These are phyloP conservation scores for Parelbella ahira DNA, from an alignment of 2,888 invertebrate species.

Conservation along the genomic window DNA sequence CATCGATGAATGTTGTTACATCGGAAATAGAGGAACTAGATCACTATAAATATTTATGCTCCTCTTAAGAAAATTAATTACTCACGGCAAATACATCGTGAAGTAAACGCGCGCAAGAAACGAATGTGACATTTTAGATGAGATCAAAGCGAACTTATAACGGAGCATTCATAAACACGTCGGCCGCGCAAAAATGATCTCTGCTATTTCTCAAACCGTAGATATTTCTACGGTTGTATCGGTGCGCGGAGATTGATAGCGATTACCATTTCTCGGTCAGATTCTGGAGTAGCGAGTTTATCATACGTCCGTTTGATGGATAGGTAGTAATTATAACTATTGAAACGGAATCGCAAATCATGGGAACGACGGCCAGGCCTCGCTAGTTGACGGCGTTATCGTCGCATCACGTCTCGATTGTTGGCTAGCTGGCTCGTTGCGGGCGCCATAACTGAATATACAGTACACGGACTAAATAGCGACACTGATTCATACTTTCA, in stretches of 20 bases:
- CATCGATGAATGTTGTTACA: slow-evolving; percentile 61
- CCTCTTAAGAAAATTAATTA: slow-evolving; percentile 9
- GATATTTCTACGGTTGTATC: slow-evolving; percentile 37
- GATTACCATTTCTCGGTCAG: slow-evolving; percentile 53
- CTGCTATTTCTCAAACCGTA: slow-evolving; percentile 68
- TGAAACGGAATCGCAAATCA: slow-evolving; percentile 76
- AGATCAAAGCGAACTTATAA: slow-evolving; percentile 73
- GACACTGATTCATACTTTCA: no score
- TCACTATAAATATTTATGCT: slow-evolving; percentile 51
- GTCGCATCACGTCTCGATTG: slow-evolving; percentile 69
- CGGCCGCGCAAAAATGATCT: slow-evolving; percentile 69
- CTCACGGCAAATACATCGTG: slow-evolving; percentile 10
- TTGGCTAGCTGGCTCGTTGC: slow-evolving; percentile 55
- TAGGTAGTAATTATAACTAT: slow-evolving; percentile 74
- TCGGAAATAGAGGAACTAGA: slow-evolving; percentile 42
- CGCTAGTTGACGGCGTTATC: slow-evolving; percentile 74
- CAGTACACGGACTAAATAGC: no score
- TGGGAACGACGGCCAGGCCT: slow-evolving; percentile 71
- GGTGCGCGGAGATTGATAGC: slow-evolving; percentile 49
- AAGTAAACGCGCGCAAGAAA: slow-evolving; percentile 37
- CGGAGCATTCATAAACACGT: slow-evolving; percentile 69
- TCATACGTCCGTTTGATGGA: slow-evolving; percentile 73
- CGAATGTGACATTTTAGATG: slow-evolving; percentile 53
- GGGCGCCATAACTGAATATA: slow-evolving; percentile 3
- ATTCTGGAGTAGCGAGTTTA: slow-evolving; percentile 51